These are phyloP conservation scores for Sceloporus undulatus DNA, from an alignment of 2,113 vertebrate species.

Conservation along the genomic window DNA sequence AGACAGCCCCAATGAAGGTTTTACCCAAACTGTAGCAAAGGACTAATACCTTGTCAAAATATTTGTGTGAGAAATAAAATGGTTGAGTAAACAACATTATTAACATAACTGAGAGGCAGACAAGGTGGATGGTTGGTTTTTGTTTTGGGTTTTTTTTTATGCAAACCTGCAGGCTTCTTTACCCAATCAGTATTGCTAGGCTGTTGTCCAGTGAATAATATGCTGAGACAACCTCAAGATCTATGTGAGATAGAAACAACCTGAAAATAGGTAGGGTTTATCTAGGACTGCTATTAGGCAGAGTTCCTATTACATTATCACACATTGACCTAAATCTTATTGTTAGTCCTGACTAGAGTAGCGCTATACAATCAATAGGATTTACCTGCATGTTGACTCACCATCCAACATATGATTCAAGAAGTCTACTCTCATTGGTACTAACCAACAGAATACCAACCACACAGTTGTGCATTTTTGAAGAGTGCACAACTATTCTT, in stretches of 20 bases:
- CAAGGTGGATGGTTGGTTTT: not conserved
- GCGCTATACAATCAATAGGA: no score
- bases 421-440: no score
- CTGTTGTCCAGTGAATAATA: not conserved
- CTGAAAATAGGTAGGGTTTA: not conserved
- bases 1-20: constrained; percentile 56
- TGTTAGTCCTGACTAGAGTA: no score
- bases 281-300: not conserved
- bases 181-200: not conserved
- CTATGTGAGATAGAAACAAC: not conserved
- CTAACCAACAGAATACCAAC: no score
- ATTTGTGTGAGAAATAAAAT: constrained; percentile 46
- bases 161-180: not conserved
- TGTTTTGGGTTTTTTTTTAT: not conserved
- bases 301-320: no score
- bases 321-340: no score
- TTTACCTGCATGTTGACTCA: no score
- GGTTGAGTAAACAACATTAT: constrained; percentile 22
- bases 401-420: no score
- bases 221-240: not conserved
- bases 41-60: constrained; percentile 66
- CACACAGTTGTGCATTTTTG: no score
- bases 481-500: no score
- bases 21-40: constrained; percentile 64
- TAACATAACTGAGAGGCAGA: not conserved